Evolutionary conservation across 1,140 invertebrate genomes (phyloP).

Genomic region (Drosophila asahinai): DNA sequence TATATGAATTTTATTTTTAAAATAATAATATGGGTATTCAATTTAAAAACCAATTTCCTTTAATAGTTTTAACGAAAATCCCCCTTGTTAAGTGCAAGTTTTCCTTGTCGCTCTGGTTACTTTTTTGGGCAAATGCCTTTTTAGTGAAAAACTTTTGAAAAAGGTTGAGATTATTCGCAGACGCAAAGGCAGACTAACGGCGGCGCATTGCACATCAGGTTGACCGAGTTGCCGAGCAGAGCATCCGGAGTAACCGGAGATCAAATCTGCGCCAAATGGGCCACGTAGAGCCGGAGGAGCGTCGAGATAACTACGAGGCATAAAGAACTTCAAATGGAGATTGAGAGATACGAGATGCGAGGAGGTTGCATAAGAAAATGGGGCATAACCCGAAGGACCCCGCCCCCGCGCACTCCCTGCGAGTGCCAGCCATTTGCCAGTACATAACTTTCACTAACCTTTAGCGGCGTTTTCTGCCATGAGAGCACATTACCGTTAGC

Average conservation of each 20-base stretch:
- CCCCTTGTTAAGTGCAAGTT: too few relatives aligned
- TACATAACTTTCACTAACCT: conserved; percentile 66
- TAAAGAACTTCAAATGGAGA: conserved; percentile 60
- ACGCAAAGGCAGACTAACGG: not conserved
- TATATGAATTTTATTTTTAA: too few relatives aligned
- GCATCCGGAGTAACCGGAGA: conserved; percentile 11
- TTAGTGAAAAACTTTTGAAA: conserved; percentile 13
- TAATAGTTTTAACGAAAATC: too few relatives aligned
- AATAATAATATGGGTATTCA: too few relatives aligned
- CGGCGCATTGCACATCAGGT: conserved; percentile 34
- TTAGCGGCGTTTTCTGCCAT: conserved; percentile 49
- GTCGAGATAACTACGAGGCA: conserved; percentile 32
- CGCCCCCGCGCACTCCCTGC: not conserved
- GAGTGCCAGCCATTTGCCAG: conserved; percentile 47
- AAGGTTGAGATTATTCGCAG: conserved; percentile 19
- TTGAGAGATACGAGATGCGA: conserved; percentile 60
- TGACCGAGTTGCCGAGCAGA: conserved; percentile 32
- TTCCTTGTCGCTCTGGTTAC: too few relatives aligned
- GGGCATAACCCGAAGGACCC: conserved; percentile 30
- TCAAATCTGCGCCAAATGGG: conserved; percentile 44
- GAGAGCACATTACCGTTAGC: conserved; percentile 60
- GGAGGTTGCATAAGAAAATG: conserved; percentile 30
- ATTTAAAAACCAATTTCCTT: too few relatives aligned
- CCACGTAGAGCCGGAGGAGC: conserved; percentile 10
- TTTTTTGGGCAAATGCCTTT: not conserved